Percentiles rank a stretch among this genome's conserved stretches.
Evolutionary conservation across 2,797 vertebrate species (phyloP).

Genomic region (Sebastes vulpes): DNA sequence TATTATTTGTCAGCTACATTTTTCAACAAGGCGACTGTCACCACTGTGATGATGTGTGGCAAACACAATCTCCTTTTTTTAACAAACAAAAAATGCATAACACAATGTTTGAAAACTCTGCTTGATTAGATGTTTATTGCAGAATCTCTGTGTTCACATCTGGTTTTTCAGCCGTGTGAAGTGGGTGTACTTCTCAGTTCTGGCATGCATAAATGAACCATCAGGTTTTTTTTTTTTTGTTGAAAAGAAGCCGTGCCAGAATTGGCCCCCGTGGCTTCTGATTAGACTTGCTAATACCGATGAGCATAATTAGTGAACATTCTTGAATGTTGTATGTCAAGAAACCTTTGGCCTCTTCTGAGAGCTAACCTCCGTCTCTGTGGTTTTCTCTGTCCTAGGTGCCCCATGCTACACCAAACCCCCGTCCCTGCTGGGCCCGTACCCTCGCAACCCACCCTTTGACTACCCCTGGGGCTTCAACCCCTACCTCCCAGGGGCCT

Average conservation of each 20-base stretch:
- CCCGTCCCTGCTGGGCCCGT: slow-evolving; percentile 91
- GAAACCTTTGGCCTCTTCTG: slow-evolving; percentile 74
- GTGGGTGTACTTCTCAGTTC: slow-evolving; percentile 55
- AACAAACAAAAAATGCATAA: not conserved
- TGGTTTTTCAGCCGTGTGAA: slow-evolving; percentile 46
- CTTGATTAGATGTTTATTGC: slow-evolving; percentile 13
- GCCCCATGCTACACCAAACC: slow-evolving; percentile 92
- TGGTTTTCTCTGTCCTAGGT: slow-evolving; percentile 81
- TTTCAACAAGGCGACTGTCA: slow-evolving; percentile 10
- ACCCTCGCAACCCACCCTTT: slow-evolving; percentile 89
- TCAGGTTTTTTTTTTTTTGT: slow-evolving; percentile 52
- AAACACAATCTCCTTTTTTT: not conserved
- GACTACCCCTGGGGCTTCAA: slow-evolving; percentile 96
- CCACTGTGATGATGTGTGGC: not conserved
- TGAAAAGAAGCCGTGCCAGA: slow-evolving; percentile 67
- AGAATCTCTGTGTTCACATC: slow-evolving; percentile 52
- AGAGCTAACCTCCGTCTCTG: slow-evolving; percentile 71
- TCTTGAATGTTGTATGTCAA: slow-evolving; percentile 80
- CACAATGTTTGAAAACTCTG: not conserved
- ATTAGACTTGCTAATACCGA: slow-evolving; percentile 82
- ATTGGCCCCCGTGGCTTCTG: slow-evolving; percentile 77
- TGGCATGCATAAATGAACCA: slow-evolving; percentile 79
- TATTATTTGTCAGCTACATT: not conserved
- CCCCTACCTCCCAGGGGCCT: slow-evolving; percentile 92
- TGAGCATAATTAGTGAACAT: slow-evolving; percentile 80